These are phyloP conservation scores for Nemopilema nomurai DNA, from an alignment of 30 jellyfish, hydroid and myxozoan genomes.

Conservation along the genomic window DNA sequence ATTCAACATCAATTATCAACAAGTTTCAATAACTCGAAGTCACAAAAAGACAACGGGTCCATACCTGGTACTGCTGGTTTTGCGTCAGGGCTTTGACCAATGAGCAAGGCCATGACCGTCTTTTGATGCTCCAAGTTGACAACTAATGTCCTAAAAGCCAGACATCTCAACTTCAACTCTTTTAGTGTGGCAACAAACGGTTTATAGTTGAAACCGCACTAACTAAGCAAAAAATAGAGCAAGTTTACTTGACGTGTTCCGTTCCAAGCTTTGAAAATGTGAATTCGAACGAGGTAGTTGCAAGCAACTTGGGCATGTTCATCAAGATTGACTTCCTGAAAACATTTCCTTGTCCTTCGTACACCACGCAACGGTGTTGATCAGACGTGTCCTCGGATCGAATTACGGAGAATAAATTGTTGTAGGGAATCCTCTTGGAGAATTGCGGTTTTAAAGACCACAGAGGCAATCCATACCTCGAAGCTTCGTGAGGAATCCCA, in stretches of 20 bases:
- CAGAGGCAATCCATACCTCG: too few species aligned
- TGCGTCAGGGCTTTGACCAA: slow-evolving; percentile 9
- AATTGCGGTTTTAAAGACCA: too few species aligned
- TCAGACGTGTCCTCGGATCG: too few species aligned
- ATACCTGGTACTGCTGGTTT: slow-evolving; percentile 60
- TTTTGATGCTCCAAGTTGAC: slow-evolving; percentile 50
- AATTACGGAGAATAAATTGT: too few species aligned
- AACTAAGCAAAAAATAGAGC: background rate
- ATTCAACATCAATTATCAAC: background rate
- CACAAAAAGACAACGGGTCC: background rate
- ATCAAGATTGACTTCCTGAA: background rate
- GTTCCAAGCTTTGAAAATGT: background rate
- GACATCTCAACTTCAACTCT: background rate
- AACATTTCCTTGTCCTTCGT: background rate
- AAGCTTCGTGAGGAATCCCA: too few species aligned
- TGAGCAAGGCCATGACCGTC: slow-evolving; percentile 33
- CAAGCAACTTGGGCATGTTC: background rate
- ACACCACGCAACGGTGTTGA: too few species aligned
- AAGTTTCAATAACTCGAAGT: too few species aligned
- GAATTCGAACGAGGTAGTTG: background rate
- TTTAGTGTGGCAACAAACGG: too few species aligned
- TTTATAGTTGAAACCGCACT: too few species aligned
- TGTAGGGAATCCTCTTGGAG: too few species aligned
- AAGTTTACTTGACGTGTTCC: background rate
- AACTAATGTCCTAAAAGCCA: slow-evolving; percentile 6